Percentiles rank a stretch among this genome's conserved stretches.
These are phyloP conservation scores for Rhinichthys klamathensis DNA, from an alignment of 2,113 vertebrate genomes.

Conservation along the genomic window DNA sequence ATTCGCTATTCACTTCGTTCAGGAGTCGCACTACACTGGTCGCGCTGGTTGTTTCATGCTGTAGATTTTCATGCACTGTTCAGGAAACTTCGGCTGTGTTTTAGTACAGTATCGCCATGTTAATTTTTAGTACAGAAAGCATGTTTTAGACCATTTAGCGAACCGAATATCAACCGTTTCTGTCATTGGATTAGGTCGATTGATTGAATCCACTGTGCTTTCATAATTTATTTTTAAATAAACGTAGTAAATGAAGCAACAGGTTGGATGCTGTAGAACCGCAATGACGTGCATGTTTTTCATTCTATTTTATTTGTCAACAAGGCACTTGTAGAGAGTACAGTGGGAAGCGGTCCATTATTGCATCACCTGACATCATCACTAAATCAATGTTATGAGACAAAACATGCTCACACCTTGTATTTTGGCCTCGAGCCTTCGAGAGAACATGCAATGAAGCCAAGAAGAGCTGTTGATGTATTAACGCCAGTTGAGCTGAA, in stretches of 20 bases:
- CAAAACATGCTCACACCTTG: neutral
- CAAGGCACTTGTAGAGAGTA: conserved; percentile 23
- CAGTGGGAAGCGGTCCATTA: conserved; percentile 13
- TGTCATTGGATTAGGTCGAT: neutral
- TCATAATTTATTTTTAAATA: neutral
- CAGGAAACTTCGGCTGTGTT: neutral
- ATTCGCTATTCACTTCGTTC: neutral
- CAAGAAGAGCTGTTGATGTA: conserved; percentile 62
- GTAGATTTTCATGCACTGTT: neutral
- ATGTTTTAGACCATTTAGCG: neutral
- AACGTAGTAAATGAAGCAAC: neutral
- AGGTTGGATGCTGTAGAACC: neutral
- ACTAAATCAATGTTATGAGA: conserved; percentile 37
- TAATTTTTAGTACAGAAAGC: neutral
- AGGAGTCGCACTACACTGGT: neutral
- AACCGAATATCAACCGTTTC: neutral
- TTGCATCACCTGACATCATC: conserved; percentile 23
- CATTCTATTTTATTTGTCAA: neutral
- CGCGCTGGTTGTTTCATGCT: neutral
- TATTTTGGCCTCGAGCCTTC: conserved; percentile 34
- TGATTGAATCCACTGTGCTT: neutral
- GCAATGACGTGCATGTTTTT: neutral
- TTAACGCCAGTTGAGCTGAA: conserved; percentile 56
- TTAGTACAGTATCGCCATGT: neutral
- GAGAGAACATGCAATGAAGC: conserved; percentile 46